Evolutionary conservation across 2,888 invertebrate genomes (phyloP).

Genomic region (Drosophila conformis): DNA sequence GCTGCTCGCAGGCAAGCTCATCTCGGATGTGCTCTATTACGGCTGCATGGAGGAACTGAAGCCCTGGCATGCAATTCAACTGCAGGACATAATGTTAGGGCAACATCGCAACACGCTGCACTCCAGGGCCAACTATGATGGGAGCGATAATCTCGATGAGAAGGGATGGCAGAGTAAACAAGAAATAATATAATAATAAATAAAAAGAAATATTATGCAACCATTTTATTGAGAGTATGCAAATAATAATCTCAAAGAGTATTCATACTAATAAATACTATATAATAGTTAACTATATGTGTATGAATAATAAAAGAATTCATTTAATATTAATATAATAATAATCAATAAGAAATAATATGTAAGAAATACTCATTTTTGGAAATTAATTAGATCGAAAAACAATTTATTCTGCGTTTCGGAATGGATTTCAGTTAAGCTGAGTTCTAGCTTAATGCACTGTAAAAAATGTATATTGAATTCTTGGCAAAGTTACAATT

Average conservation of each 20-base stretch:
- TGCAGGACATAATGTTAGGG: conserved; percentile 41
- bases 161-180: not conserved
- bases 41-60: conserved; percentile 49
- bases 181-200: not conserved
- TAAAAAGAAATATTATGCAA: not conserved
- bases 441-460: not conserved
- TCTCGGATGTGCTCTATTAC: conserved; percentile 50
- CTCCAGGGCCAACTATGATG: not conserved
- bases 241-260: not conserved
- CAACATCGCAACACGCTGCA: not conserved
- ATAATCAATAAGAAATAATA: too few species aligned
- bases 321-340: too few species aligned
- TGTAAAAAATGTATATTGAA: not conserved
- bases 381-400: not conserved
- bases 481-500: not conserved
- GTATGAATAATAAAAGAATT: too few species aligned
- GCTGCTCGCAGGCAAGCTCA: conserved; percentile 41
- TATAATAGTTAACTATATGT: too few species aligned
- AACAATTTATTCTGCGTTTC: not conserved
- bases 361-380: too few species aligned
- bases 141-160: conserved; percentile 7
- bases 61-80: conserved; percentile 37
- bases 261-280: too few species aligned
- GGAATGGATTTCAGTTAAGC: not conserved
- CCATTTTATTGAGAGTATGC: not conserved